phyloP scores from a whole-genome alignment of 2,797 vertebrate species.

The Mormyrus hasselquistii region DNA sequence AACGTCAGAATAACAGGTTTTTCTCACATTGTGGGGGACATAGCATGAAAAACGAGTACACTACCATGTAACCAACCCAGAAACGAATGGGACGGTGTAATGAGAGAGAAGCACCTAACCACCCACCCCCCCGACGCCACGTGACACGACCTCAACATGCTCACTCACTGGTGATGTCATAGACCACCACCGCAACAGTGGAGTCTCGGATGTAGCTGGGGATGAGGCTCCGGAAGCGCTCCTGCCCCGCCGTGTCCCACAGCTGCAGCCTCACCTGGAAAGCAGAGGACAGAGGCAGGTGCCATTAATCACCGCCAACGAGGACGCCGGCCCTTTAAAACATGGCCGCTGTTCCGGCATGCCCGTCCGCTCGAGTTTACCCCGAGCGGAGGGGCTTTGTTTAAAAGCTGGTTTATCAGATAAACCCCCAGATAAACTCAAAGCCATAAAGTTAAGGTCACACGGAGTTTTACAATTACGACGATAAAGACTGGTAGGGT shows the following conservation, averaged over 20 bases:
- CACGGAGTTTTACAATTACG: constrained; percentile 23
- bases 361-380: neutral
- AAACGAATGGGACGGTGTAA: neutral
- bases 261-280: constrained; percentile 83
- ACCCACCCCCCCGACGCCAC: neutral
- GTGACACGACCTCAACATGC: neutral
- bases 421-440: neutral
- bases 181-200: constrained; percentile 86
- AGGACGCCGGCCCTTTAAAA: constrained; percentile 30
- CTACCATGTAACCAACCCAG: neutral
- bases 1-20: neutral
- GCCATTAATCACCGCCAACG: constrained; percentile 41
- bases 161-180: constrained; percentile 84
- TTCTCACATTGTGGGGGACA: neutral
- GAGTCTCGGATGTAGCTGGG: constrained; percentile 89
- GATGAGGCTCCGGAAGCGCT: constrained; percentile 84
- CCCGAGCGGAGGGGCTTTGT: too few species aligned
- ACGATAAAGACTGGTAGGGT: constrained; percentile 33
- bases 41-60: neutral
- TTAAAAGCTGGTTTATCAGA: constrained; percentile 4
- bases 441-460: neutral
- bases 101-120: neutral
- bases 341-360: neutral
- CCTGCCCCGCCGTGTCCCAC: constrained; percentile 86
- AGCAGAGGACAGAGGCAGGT: constrained; percentile 49